Evolutionary conservation across 2,888 invertebrate species (phyloP), one percentile per base, ranked within the genome.

Genomic region (Mechanitis mazaeus): DNA sequence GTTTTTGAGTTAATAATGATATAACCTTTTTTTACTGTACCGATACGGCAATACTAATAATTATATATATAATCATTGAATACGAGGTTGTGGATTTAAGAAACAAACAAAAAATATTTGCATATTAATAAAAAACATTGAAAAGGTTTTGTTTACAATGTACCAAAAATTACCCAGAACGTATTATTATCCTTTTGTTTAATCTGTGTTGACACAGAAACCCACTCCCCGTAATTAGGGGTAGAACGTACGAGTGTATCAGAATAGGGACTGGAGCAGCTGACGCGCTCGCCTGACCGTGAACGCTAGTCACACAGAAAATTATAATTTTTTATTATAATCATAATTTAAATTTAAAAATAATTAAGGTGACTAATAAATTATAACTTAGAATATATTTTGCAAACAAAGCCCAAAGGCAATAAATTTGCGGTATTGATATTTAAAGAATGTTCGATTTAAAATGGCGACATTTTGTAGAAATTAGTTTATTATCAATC

Each of bases 371-470:
- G 67, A 62, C 69, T 61, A 65, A 68, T 72, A 71, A 71, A 70
- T 70, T 68, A 70, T 65, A 66, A 70, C 68, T 68, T 66, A 60
- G 60, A 56, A 77, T 77, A 75, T 72, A 74, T 76, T 75, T 75
- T 75, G 67, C 61, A 62, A 75, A 68, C 71, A 70, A 72, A 74
- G 80, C 74, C 80, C 79, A 83, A 83, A 80, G 77, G 80, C 78
- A 76, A 85, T 88, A 87, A 87, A 87, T 86, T 77, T 68, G 78
- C 75, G 64, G 66, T 77, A 80, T 80, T 74, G 81, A 84, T 83
- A 82, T 84, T 83, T 86, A 71, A 78, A 77, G 79, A 80, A 85
- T 84, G 83, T 78, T 75, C 75, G 74, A 74, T 81, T 85, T 85
- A 81, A 80, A 80, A 86, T 83, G 78, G 83, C 84, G 83, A 78